A percentile compares a stretch with the other conserved stretches of the same genome.
Conservation (phyloP, 2,888 invertebrate species). For the Allacma fusca region DNA sequence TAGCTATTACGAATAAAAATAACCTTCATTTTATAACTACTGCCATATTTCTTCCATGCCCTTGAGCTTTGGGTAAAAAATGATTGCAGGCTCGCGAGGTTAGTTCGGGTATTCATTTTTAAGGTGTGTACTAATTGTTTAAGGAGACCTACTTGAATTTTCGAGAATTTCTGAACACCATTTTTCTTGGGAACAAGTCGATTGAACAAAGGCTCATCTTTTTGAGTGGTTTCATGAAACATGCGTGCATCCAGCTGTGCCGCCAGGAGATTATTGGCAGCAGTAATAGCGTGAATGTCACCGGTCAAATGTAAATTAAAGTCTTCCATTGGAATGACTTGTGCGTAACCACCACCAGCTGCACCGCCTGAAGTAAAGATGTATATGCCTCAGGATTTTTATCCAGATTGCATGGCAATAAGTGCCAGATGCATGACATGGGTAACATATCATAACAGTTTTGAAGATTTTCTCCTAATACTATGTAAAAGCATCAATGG, state of each 20-base stretch:
- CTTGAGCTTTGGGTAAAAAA: too few species aligned
- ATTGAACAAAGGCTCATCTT: constrained; percentile 82
- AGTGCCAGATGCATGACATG: too few species aligned
- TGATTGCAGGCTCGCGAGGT: too few species aligned
- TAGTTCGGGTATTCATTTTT: too few species aligned
- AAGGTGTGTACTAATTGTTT: too few species aligned
- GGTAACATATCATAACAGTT: too few species aligned
- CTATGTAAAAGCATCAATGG: background rate
- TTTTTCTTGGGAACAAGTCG: constrained; percentile 86
- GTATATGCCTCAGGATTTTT: background rate
- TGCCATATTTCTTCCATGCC: too few species aligned
- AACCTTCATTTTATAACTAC: too few species aligned
- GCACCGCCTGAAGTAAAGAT: constrained; percentile 71
- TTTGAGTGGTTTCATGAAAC: constrained; percentile 95
- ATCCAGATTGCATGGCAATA: too few species aligned
- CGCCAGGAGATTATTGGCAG: constrained; percentile 96
- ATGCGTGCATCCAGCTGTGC: constrained; percentile 96
- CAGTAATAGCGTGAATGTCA: constrained; percentile 98
- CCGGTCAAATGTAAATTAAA: constrained; percentile 98
- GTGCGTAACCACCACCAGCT: constrained; percentile 96
- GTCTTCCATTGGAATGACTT: constrained; percentile 99
- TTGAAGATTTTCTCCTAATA: too few species aligned
- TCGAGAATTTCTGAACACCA: constrained; percentile 82
- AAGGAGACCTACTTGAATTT: constrained; percentile 82
- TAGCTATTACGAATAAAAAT: too few species aligned